Percentiles rank a stretch among this genome's conserved stretches.
These are phyloP conservation scores for Enteromius paludinosus DNA, from an alignment of 2,797 vertebrate genomes.

Conservation along the genomic window DNA sequence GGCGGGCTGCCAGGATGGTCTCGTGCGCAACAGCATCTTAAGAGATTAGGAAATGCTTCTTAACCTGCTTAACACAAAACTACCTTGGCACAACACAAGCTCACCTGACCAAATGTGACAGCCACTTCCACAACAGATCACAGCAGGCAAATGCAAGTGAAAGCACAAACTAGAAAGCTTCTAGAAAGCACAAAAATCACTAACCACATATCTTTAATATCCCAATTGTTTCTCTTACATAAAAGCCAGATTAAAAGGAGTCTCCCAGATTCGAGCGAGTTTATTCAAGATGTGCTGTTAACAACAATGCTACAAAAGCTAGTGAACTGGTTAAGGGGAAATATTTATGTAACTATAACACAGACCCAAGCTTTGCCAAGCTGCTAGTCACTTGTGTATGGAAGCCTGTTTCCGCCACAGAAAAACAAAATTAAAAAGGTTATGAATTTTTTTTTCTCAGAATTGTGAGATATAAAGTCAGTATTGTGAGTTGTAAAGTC, in stretches of 20 bases:
- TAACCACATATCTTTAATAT: not conserved
- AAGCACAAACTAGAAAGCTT: not conserved
- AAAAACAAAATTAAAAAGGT: too few relatives aligned
- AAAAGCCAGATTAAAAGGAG: not conserved
- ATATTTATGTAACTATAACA: not conserved
- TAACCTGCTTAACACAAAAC: constrained; percentile 73
- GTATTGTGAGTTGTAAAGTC: too few relatives aligned
- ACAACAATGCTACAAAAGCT: not conserved
- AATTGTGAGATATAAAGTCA: too few relatives aligned
- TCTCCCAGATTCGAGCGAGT: not conserved
- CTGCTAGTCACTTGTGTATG: too few relatives aligned
- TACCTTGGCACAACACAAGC: constrained; percentile 3
- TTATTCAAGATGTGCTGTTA: not conserved
- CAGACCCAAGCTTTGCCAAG: not conserved
- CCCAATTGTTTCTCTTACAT: not conserved
- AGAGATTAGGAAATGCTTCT: constrained; percentile 67
- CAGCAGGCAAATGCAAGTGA: not conserved
- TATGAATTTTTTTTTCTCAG: too few relatives aligned
- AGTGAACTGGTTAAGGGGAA: not conserved
- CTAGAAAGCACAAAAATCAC: not conserved
- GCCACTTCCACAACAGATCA: constrained; percentile 4
- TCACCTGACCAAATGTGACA: constrained; percentile 44
- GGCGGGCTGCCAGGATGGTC: constrained; percentile 66
- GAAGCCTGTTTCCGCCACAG: too few relatives aligned
- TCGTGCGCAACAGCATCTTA: constrained; percentile 69